A percentile compares a stretch with the other conserved stretches of the same genome.
phyloP scores from a whole-genome alignment of 2,888 invertebrate genomes.

The Nomada flava region DNA sequence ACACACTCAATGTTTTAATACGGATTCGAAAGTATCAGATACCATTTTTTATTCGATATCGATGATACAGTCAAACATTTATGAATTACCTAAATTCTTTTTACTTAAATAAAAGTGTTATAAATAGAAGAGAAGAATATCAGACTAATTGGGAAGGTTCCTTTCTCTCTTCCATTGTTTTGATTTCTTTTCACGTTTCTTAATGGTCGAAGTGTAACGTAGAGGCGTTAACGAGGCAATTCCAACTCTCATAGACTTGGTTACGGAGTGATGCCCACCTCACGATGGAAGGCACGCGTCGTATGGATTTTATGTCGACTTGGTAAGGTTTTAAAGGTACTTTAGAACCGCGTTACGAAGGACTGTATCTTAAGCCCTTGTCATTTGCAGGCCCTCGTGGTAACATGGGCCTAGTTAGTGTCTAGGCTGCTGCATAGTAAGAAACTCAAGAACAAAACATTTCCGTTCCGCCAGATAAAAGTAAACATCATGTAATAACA shows the following conservation, averaged over 20 bases:
- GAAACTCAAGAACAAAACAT: background rate
- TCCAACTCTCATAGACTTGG: background rate
- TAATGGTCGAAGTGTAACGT: background rate
- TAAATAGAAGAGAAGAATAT: too few species aligned
- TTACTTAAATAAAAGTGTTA: too few species aligned
- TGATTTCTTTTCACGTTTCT: background rate
- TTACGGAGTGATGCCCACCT: background rate
- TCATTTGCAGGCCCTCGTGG: conserved; percentile 24
- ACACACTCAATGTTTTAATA: too few species aligned
- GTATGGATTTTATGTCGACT: conserved; percentile 33
- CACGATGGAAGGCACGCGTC: conserved; percentile 13
- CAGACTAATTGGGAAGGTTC: background rate
- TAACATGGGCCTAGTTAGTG: conserved; percentile 12
- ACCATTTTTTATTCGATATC: too few species aligned
- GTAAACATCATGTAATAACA: background rate
- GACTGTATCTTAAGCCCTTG: conserved; percentile 22
- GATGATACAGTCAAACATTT: background rate
- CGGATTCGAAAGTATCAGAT: too few species aligned
- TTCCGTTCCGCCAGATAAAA: background rate
- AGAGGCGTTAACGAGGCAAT: background rate
- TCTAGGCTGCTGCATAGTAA: background rate
- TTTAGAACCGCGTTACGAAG: conserved; percentile 9
- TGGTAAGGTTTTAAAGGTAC: conserved; percentile 23
- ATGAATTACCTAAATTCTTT: background rate
- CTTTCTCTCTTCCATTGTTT: background rate